These are phyloP conservation scores for Daktulosphaira vitifoliae DNA, from an alignment of 1,140 invertebrate species.

Conservation along the genomic window DNA sequence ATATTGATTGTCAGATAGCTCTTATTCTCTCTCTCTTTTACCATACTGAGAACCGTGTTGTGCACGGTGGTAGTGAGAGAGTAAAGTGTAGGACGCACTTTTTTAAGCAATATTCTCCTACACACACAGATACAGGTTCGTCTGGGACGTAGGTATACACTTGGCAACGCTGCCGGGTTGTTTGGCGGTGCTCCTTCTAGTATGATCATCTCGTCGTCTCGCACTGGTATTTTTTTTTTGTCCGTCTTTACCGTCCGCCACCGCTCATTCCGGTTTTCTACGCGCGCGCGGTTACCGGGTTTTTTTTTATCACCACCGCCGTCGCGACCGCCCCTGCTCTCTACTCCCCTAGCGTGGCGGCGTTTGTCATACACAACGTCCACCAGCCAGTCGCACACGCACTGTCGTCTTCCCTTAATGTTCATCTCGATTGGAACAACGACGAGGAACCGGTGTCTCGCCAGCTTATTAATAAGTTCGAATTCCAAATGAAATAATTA, in stretches of 20 bases:
- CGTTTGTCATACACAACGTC: slow-evolving; percentile 5
- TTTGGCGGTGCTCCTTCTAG: slow-evolving; percentile 13
- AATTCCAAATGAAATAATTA: too few relatives aligned
- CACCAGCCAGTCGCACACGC: slow-evolving; percentile 22
- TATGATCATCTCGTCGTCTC: slow-evolving; percentile 26
- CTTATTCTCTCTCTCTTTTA: background rate
- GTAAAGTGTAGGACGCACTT: slow-evolving; percentile 26
- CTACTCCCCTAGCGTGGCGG: background rate
- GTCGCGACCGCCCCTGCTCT: background rate
- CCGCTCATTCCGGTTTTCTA: slow-evolving; percentile 7
- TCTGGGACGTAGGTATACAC: slow-evolving; percentile 28
- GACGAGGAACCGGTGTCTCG: too few relatives aligned
- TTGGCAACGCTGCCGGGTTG: slow-evolving; percentile 31
- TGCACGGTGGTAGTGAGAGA: slow-evolving; percentile 10
- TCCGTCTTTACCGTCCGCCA: slow-evolving; percentile 21
- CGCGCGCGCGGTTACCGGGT: slow-evolving; percentile 21
- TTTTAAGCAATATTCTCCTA: slow-evolving; percentile 27
- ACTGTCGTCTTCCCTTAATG: slow-evolving; percentile 23
- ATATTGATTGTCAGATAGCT: slow-evolving; percentile 30
- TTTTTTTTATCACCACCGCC: slow-evolving; percentile 11
- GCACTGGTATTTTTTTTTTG: slow-evolving; percentile 22
- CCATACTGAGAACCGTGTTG: slow-evolving; percentile 11
- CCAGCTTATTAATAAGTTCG: too few relatives aligned
- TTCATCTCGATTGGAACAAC: background rate
- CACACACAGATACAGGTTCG: slow-evolving; percentile 15